Conservation (phyloP, 1,140 invertebrate species). For the Zaprionus camerounensis region DNA sequence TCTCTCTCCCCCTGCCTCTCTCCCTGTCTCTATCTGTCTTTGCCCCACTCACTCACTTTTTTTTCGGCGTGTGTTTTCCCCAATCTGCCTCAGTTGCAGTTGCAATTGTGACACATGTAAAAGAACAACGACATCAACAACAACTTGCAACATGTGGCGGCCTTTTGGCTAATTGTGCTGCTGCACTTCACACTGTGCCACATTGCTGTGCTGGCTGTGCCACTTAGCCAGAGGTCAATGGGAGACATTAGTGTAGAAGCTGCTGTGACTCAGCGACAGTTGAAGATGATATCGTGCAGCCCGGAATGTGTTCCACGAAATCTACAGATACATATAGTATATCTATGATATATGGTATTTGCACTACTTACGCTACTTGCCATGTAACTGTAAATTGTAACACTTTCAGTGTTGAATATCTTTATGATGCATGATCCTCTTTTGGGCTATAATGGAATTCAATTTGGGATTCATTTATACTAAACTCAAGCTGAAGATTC, state of each 20-base stretch:
- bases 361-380: not conserved
- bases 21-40: not conserved
- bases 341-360: not conserved
- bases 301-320: slow-evolving; percentile 7
- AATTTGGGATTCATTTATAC: too few species aligned
- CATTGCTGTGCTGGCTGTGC: slow-evolving; percentile 30
- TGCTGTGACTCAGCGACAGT: slow-evolving; percentile 16
- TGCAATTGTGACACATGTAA: slow-evolving; percentile 50
- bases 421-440: too few species aligned
- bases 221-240: slow-evolving; percentile 64
- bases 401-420: too few species aligned
- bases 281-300: not conserved
- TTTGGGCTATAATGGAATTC: too few species aligned
- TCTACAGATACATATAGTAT: not conserved
- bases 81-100: slow-evolving; percentile 46
- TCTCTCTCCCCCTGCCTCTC: not conserved
- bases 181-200: slow-evolving; percentile 41
- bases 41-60: slow-evolving; percentile 61
- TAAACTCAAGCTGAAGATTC: too few species aligned
- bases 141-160: slow-evolving; percentile 47
- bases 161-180: slow-evolving; percentile 61
- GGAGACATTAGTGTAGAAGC: slow-evolving; percentile 17
- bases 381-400: not conserved
- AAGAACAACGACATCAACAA: slow-evolving; percentile 16
- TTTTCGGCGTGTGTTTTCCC: slow-evolving; percentile 21